Evolutionary conservation across 2,797 vertebrate genomes (phyloP), one percentile per base, ranked within the genome.

Genomic region (Octomys mimax): DNA sequence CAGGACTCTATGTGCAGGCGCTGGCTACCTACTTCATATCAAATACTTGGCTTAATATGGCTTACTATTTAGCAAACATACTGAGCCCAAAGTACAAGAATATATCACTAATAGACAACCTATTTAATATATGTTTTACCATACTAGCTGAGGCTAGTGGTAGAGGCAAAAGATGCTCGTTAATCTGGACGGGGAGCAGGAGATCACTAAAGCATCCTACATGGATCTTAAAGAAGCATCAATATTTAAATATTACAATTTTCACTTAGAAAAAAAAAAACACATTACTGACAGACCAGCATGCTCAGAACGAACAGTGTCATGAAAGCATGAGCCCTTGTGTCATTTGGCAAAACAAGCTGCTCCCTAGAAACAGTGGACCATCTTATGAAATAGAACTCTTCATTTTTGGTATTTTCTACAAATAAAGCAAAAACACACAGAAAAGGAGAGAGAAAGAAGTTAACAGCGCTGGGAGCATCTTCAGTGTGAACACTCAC

Each of bases 191-290:
- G 61, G 61, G 92, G 92, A 79, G 71, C 22, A 1, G 16, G 97
- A 78, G 92, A 86, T 92, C 96, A 73, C 5, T 0, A 68, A 87
- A 36, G n/a, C 93, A 95, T 66, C 68, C 91, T 87, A 52, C 3
- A 87, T 5, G 42, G 96, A 66, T 64, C 80, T 96, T 82, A 96
- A 94, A 66, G 39, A 94, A 22, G 80, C 4, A 96, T 24, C 39
- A 94, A 71, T 84, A 95, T 95, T 97, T 93, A 92, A 84, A 16
- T n/a, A 95, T 95, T 71, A 93, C 89, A 96, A 88, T 94, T 94
- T 92, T 96, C 81, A 95, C 90, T 88, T 83, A 64, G 59, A 11
- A 81, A 89, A 96, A 10, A 92, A 49, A 6, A 49, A 49, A 85
- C 9, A 70, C 92, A 96, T 85, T 85, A 97, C 49, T 93, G 95